A percentile compares a stretch with the other conserved stretches of the same genome.
phyloP scores from a whole-genome alignment of 2,797 vertebrate genomes.

The Macropus fuliginosus region DNA sequence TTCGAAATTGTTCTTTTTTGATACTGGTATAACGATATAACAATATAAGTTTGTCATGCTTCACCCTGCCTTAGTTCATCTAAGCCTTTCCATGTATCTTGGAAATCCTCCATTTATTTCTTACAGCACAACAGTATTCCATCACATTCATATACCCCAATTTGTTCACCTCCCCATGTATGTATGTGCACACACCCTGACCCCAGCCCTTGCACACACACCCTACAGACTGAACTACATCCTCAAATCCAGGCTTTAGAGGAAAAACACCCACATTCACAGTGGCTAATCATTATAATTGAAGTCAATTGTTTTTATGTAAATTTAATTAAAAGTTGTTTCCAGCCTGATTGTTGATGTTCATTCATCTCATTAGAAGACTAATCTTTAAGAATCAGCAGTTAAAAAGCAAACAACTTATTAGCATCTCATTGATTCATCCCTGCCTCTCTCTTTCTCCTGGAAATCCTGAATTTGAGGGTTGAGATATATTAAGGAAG shows the following conservation, averaged over 20 bases:
- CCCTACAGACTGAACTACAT: not conserved
- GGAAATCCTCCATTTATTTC: not conserved
- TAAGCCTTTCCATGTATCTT: not conserved
- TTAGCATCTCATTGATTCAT: not conserved
- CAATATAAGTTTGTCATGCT: not conserved
- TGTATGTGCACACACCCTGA: not conserved
- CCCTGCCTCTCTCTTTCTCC: not conserved
- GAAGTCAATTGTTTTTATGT: slow-evolving; percentile 68
- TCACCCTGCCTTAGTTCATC: not conserved
- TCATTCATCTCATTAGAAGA: slow-evolving; percentile 75
- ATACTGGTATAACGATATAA: not conserved
- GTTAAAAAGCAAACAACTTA: not conserved
- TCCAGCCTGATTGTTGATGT: slow-evolving; percentile 68
- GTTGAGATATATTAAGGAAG: not conserved
- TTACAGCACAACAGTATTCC: not conserved
- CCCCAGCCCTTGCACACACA: not conserved
- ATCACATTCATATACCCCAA: not conserved
- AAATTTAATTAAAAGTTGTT: slow-evolving; percentile 79
- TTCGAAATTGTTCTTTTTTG: not conserved
- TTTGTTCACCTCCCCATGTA: not conserved
- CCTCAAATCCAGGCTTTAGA: too few species aligned
- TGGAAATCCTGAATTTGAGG: not conserved
- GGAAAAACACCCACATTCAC: not conserved
- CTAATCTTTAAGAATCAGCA: slow-evolving; percentile 63
- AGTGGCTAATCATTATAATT: slow-evolving; percentile 69